These are phyloP conservation scores for Lasiurus cinereus DNA, from an alignment of 2,113 vertebrate genomes.

Conservation along the genomic window DNA sequence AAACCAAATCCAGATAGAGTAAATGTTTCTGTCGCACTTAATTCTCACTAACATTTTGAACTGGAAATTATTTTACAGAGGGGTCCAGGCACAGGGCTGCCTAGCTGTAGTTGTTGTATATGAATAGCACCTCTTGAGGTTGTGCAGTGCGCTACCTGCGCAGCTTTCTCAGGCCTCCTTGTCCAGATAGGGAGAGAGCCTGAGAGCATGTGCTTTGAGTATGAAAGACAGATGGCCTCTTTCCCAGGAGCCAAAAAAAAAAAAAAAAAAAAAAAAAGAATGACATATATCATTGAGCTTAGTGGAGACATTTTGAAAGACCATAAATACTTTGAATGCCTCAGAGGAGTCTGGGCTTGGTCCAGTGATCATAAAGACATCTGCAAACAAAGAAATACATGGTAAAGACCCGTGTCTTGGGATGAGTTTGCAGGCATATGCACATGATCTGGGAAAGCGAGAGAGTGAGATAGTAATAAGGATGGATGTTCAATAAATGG, in stretches of 20 bases:
- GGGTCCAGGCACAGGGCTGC: not conserved
- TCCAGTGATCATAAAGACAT: not conserved
- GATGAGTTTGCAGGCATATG: not conserved
- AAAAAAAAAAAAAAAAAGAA: not conserved
- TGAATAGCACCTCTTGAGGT: not conserved
- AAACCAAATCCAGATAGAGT: not conserved
- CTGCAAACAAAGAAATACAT: not conserved
- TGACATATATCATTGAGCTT: slow-evolving; percentile 1
- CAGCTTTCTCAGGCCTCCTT: not conserved
- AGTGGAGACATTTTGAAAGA: not conserved
- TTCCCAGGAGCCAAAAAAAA: not conserved
- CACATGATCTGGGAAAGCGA: not conserved
- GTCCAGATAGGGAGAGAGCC: not conserved
- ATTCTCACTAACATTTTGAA: slow-evolving; percentile 18
- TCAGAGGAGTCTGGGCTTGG: slow-evolving; percentile 20
- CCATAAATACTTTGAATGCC: not conserved
- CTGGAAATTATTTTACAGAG: slow-evolving; percentile 25
- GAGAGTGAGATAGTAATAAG: not conserved
- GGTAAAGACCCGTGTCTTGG: not conserved
- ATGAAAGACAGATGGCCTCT: not conserved
- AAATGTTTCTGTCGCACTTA: not conserved
- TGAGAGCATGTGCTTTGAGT: not conserved
- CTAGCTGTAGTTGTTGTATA: not conserved
- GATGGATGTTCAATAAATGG: not conserved
- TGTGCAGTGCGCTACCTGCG: not conserved